Percentiles rank a stretch among this genome's conserved stretches.
Evolutionary conservation across 2,113 vertebrate genomes (phyloP).

Genomic region (Dipodomys stephensi): DNA sequence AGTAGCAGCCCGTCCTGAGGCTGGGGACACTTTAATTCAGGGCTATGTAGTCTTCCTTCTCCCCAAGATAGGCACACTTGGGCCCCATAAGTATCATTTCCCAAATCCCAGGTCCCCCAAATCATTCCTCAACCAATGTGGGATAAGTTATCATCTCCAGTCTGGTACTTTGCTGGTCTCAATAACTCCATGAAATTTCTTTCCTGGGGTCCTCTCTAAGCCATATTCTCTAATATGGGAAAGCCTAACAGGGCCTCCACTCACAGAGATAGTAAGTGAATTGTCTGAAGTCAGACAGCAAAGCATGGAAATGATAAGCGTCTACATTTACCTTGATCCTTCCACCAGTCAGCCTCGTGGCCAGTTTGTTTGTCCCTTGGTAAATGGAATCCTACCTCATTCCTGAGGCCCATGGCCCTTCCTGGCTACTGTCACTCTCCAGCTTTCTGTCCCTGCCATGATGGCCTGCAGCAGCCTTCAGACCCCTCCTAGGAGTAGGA

Average conservation of each 20-base stretch:
- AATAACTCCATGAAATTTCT: not conserved
- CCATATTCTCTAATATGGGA: not conserved
- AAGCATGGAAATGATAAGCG: not conserved
- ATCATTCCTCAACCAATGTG: not conserved
- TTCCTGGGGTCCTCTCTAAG: not conserved
- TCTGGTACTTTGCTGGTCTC: not conserved
- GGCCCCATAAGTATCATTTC: not conserved
- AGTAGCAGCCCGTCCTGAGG: not conserved
- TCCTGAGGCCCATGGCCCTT: not conserved
- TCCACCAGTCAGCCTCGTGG: rapidly evolving
- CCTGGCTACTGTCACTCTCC: not conserved
- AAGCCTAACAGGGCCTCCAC: not conserved
- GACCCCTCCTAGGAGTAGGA: not conserved
- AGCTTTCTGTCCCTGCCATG: not conserved
- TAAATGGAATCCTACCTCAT: not conserved
- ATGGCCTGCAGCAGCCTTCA: not conserved
- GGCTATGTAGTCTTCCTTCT: rapidly evolving
- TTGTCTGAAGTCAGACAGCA: not conserved
- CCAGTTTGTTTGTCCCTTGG: not conserved
- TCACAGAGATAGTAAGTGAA: not conserved
- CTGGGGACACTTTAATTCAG: not conserved
- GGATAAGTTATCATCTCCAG: not conserved
- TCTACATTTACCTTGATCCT: not conserved
- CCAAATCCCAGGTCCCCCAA: not conserved
- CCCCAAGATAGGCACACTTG: not conserved